These are phyloP conservation scores for Pteronotus mesoamericanus DNA, from an alignment of 2,797 vertebrate species.

Conservation along the genomic window DNA sequence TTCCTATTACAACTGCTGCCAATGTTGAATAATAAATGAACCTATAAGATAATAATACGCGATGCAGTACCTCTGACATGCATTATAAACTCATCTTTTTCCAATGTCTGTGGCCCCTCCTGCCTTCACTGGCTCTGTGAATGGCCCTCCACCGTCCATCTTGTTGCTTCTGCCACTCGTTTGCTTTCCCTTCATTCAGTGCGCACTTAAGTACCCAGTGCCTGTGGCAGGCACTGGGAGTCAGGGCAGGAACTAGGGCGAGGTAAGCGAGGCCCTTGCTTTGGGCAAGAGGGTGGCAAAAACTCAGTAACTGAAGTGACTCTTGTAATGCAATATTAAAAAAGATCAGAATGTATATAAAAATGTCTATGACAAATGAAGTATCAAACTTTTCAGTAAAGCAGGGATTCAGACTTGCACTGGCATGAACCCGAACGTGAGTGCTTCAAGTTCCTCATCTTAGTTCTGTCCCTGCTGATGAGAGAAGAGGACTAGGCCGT, in stretches of 20 bases:
- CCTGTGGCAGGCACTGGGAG: background rate
- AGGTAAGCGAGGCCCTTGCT: background rate
- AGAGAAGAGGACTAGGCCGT: background rate
- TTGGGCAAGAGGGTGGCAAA: background rate
- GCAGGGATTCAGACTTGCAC: background rate
- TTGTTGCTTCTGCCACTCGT: background rate
- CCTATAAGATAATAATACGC: background rate
- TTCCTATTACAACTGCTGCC: background rate
- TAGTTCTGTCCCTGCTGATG: background rate
- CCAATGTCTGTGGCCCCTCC: background rate
- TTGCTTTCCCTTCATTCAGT: background rate
- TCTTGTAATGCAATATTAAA: background rate
- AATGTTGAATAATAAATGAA: constrained; percentile 26
- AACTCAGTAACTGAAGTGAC: background rate
- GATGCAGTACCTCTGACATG: background rate
- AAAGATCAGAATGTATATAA: background rate
- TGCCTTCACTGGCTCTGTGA: background rate
- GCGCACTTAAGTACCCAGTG: background rate
- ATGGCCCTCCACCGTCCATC: background rate
- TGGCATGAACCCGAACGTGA: background rate
- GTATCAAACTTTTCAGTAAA: background rate
- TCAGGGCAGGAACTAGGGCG: background rate
- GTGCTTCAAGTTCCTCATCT: background rate
- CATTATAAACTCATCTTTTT: constrained; percentile 5
- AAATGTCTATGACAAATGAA: background rate